Base-by-base conservation (phyloP, 2,888 invertebrate genomes). In the Microctonus brassicae region DNA sequence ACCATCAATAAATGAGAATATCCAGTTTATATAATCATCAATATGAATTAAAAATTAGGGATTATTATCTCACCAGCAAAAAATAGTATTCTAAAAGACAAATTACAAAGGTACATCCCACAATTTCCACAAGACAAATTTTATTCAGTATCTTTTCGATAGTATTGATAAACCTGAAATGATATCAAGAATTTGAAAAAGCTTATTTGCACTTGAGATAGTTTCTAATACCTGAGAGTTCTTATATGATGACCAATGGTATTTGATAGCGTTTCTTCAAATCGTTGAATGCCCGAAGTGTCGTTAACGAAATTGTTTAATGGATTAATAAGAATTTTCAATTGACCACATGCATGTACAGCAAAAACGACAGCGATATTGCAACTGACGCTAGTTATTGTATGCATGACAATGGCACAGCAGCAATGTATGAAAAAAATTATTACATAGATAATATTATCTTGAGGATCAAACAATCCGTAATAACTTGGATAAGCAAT, bases 331-430 rank as follows among this genome's bases (percentile, higher is more conserved):
- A 78, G 69, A 70, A 78, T 76, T 34, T 76, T 67, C 24, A 76
- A 67, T 47, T 77, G 81, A 20, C 81, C 80, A 29, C 81, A 82
- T 9, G 77, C 75, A 36, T 84, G 84, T 73, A 83, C 76, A 3
- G 81, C 76, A 29, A 79, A 76, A 2, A 80, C 61, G 0, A 81
- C 80, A 0, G 78, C 79, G 3, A 83, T 36, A 5, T 81, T 79
- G 58, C 79, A 83, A 4, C 76, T 75, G 0, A 76, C 77, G 0
- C 73, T 71, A 0, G 80, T 78, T 24, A 81, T 70, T 2, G 80
- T 75, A 53, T 78, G 79, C 66, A 78, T 77, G 2, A 83, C 73
- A 42, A 80, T 74, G 7, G 81, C 80, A 24, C 76, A 77, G 0
- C 80, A 62, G 62, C 75, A 76, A 4, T 84, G 83, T 7, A 78